These are phyloP conservation scores for Polydrusus tereticollis DNA, from an alignment of 2,888 invertebrate species.

Conservation along the genomic window DNA sequence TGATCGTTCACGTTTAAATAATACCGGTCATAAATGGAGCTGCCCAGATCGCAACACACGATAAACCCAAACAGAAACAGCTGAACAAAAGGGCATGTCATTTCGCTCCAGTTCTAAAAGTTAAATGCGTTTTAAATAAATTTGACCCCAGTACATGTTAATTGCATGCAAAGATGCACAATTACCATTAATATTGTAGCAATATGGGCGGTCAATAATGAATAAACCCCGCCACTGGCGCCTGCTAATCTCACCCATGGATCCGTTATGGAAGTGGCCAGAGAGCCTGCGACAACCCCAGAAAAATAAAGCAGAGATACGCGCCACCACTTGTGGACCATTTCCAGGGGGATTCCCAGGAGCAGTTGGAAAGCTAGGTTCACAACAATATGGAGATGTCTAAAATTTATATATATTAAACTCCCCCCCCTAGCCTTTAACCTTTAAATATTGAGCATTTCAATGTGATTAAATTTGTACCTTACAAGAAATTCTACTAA, in stretches of 20 bases:
- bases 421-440: no score
- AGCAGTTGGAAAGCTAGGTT: constrained; percentile 93
- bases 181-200: constrained; percentile 90
- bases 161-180: no score
- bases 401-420: no score
- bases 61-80: constrained; percentile 85
- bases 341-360: constrained; percentile 94
- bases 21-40: constrained; percentile 90
- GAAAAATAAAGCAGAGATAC: constrained; percentile 86
- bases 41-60: constrained; percentile 85
- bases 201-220: constrained; percentile 92
- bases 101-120: constrained; percentile 93
- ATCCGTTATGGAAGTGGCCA: constrained; percentile 85
- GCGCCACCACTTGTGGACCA: constrained; percentile 97
- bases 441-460: no score
- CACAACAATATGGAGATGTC: constrained; percentile 88
- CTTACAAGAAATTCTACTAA: background rate
- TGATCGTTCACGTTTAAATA: constrained; percentile 74
- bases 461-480: no score
- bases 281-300: constrained; percentile 87
- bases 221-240: constrained; percentile 96
- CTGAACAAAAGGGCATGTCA: constrained; percentile 92
- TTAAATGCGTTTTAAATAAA: no score
- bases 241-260: constrained; percentile 88
- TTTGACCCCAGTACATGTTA: no score